Percentiles rank a stretch among this genome's conserved stretches.
Evolutionary conservation across 2,113 vertebrate species (phyloP).

Genomic region (Gracilinanus agilis): DNA sequence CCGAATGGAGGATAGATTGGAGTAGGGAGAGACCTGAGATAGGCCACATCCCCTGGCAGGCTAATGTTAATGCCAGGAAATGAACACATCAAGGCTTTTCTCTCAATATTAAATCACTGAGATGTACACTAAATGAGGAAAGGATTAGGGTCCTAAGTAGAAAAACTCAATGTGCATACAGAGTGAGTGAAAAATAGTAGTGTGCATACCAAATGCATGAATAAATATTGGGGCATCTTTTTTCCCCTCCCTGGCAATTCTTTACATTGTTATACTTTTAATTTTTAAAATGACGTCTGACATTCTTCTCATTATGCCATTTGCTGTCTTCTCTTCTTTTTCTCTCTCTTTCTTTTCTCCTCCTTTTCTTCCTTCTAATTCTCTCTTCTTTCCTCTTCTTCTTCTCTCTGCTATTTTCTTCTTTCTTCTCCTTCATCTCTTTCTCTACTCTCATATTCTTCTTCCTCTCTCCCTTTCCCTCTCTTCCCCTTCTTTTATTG

Average conservation of each 20-base stretch:
- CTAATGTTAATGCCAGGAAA: neutral
- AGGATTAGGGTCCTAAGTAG: neutral
- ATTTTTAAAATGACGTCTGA: neutral
- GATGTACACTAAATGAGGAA: neutral
- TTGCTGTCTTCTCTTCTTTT: neutral
- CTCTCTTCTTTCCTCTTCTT: neutral
- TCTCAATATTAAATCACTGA: neutral
- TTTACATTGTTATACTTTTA: neutral
- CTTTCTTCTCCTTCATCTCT: neutral
- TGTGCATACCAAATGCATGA: neutral
- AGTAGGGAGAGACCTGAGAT: neutral
- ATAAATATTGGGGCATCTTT: neutral
- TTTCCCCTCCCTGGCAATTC: neutral
- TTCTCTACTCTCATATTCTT: too few relatives aligned
- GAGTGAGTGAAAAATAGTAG: neutral
- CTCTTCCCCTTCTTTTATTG: neutral
- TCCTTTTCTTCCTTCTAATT: neutral
- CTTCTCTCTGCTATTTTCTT: neutral
- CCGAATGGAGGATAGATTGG: neutral
- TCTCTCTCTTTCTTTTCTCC: neutral
- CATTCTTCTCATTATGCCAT: neutral
- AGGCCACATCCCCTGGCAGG: neutral
- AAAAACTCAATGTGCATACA: neutral
- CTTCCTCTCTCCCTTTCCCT: neutral
- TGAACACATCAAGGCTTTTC: neutral